Evolutionary conservation across 2,797 vertebrate species (phyloP).

Genomic region (Chelon auratus): DNA sequence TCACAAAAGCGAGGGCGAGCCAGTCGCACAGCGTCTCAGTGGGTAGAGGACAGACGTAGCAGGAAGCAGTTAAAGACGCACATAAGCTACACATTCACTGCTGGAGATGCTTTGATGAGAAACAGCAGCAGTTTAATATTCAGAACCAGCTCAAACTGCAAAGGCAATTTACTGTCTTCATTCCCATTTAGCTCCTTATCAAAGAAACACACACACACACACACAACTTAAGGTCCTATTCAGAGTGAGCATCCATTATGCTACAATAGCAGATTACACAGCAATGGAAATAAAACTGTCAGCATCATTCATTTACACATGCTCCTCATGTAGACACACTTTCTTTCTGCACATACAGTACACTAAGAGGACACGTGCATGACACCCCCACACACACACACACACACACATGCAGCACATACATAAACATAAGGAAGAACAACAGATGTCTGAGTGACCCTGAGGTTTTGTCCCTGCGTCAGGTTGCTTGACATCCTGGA

Average conservation of each 20-base stretch:
- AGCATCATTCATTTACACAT: conserved; percentile 59
- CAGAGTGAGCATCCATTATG: conserved; percentile 67
- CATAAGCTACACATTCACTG: conserved; percentile 24
- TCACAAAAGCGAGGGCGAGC: conserved; percentile 8
- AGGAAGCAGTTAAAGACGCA: conserved; percentile 7
- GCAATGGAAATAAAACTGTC: conserved; percentile 68
- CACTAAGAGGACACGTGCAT: not conserved
- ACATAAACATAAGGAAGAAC: conserved; percentile 54
- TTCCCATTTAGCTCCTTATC: conserved; percentile 63
- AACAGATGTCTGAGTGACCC: conserved; percentile 73
- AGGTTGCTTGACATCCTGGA: conserved; percentile 71
- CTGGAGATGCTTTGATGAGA: conserved; percentile 54
- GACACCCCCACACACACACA: conserved; percentile 2
- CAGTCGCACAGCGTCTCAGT: no score
- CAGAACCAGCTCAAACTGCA: conserved; percentile 58
- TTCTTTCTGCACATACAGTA: not conserved
- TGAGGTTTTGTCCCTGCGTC: conserved; percentile 66
- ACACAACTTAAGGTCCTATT: conserved; percentile 54
- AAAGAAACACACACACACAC: conserved; percentile 27
- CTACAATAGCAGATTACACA: conserved; percentile 66
- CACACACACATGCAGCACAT: not conserved
- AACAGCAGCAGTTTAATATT: conserved; percentile 54
- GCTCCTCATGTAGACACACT: conserved; percentile 26
- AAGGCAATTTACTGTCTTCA: conserved; percentile 67
- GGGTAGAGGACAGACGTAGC: no score